These are phyloP conservation scores for Adelosebastes latens DNA, from an alignment of 2,797 vertebrate species.

Conservation along the genomic window DNA sequence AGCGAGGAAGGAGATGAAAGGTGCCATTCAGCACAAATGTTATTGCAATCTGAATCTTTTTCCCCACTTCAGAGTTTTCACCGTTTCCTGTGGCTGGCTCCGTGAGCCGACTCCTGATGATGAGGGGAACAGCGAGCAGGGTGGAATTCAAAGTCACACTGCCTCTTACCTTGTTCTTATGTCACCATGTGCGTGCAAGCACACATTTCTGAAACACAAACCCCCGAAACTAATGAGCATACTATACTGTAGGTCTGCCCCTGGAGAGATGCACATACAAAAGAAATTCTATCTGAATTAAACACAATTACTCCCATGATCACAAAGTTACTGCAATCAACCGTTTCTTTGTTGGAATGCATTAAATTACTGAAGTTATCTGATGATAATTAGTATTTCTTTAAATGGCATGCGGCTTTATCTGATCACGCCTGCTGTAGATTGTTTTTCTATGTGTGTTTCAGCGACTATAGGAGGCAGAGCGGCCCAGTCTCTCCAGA, in stretches of 20 bases:
- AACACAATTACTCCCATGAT: not conserved
- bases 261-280: not conserved
- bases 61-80: conserved; percentile 30
- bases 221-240: conserved; percentile 10
- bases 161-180: conserved; percentile 18
- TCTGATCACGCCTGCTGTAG: not conserved
- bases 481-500: not conserved
- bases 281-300: conserved; percentile 12
- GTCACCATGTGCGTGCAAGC: not conserved
- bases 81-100: conserved; percentile 35
- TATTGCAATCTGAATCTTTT: conserved; percentile 61
- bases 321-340: not conserved
- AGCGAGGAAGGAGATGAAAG: conserved; percentile 36
- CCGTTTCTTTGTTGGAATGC: not conserved
- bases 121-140: conserved; percentile 17
- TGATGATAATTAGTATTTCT: not conserved
- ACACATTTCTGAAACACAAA: conserved; percentile 18
- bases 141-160: conserved; percentile 42
- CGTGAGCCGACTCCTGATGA: conserved; percentile 50
- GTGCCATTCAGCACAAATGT: conserved; percentile 49
- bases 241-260: not conserved
- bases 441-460: not conserved
- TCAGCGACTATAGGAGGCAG: not conserved
- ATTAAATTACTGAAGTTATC: not conserved
- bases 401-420: not conserved